Base-by-base conservation (phyloP, 2,113 vertebrate species). In the Heteronetta atricapilla region DNA sequence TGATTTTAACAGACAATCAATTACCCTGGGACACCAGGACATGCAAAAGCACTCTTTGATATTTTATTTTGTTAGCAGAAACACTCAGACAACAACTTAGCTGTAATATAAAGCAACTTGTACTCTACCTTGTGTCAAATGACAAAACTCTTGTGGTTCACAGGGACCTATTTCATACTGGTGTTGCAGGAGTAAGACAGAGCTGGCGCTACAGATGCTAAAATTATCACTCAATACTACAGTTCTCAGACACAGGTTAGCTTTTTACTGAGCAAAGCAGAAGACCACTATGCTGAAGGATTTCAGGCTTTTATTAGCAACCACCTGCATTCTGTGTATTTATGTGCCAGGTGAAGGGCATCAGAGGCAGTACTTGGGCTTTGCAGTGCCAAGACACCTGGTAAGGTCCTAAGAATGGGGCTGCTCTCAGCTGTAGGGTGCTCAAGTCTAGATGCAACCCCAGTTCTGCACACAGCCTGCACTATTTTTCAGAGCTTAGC, bases 221-320 rank as follows among this genome's bases (percentile, higher is more conserved):
- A 26, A 36, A n/a, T 7, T 8, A 16, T 18, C 58, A 21, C 48
- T 31, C 5, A 13, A 8, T 25, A 22, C 42, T 8, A 16, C 10
- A 2, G 29, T 2, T 20, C 40, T 16, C 13, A 33, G 63, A 13
- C 2, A 7, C 15, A 12, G 36, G 4, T 15, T 1, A 18, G 31
- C n/a, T 62, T 60, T 60, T 46, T 53, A 13, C 59, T 2, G 14
- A 11, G 52, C 28, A 3, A 9, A 40, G 31, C 26, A 42, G 60
- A 7, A 21, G 12, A 25, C 20, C 13, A 20, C 42, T 1, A 14
- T 9, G 31, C 31, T 22, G 62, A 38, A 50, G 40, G 23, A 21
- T 15, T 34, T 26, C 6, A 23, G 38, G 46, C 19, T 84, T 59
- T 62, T 1, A 3, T 17, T 8, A n/a, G 40, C 0, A 3, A 68